Percentiles rank a stretch among this genome's conserved stretches.
Conservation (phyloP, 2,797 vertebrate genomes). For the Anableps anableps region DNA sequence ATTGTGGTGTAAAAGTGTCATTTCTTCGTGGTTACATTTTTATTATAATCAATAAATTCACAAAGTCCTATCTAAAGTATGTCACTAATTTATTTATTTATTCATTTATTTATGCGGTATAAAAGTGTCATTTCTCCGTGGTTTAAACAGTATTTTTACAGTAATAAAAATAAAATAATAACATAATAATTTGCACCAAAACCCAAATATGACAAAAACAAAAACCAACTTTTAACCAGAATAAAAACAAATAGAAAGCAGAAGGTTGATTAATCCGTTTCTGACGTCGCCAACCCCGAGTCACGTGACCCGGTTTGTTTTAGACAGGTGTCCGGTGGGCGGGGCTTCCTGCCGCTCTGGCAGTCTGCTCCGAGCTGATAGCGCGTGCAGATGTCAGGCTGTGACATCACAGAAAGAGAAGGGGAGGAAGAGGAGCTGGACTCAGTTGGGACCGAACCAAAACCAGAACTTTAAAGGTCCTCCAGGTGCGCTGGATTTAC, state of each 20-base stretch:
- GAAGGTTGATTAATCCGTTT: not conserved
- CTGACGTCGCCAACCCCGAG: not conserved
- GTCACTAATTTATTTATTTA: not conserved
- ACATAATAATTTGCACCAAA: not conserved
- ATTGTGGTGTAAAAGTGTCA: not conserved
- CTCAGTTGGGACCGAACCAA: not conserved
- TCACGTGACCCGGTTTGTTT: slow-evolving; percentile 2
- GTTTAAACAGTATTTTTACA: not conserved
- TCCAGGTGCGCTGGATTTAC: not conserved
- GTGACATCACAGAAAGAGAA: not conserved
- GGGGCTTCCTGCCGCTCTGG: slow-evolving; percentile 14
- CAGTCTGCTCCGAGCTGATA: slow-evolving; percentile 44
- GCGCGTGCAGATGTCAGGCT: not conserved
- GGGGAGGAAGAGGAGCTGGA: not conserved
- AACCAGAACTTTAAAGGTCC: not conserved
- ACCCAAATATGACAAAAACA: not conserved
- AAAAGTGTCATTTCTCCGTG: not conserved
- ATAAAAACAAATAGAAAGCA: not conserved
- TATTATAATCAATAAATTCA: too few relatives aligned
- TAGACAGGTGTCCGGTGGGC: slow-evolving; percentile 54
- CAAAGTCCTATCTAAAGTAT: too few relatives aligned
- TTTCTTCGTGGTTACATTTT: not conserved
- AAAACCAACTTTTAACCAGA: not conserved
- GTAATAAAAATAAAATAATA: not conserved
- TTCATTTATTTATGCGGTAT: not conserved